Evolutionary conservation across 2,888 invertebrate species (phyloP), one percentile per base, ranked within the genome.

Genomic region (Bhutanitis thaidina): DNA sequence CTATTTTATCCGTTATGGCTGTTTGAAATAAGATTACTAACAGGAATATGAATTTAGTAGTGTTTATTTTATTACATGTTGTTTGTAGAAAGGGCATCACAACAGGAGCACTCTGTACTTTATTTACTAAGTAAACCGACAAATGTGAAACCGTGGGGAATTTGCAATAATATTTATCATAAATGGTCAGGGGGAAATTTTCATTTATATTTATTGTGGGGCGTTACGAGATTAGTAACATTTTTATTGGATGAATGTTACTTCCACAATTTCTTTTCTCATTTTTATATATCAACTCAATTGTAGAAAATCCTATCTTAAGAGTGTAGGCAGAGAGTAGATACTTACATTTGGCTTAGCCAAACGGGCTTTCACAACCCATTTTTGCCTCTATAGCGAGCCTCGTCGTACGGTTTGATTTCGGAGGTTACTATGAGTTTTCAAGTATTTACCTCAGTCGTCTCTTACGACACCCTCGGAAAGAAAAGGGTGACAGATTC

Each of bases 51-150:
- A 74, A 77, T 80, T 69, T 70, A 67, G 63, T 64, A 63, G 55
- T 74, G 67, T 77, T 80, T 77, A 70, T 69, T 74, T 68, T 70
- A 57, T 60, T 52, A 64, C 53, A 56, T 56, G 47, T 54, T 74
- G 66, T 77, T 71, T 77, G 67, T 63, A 58, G 54, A 65, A 61
- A 67, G 71, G 73, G 70, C 57, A 54, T 46, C 57, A 36, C 34
- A 34, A 10, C 34, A 34, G 34, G 34, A 49, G 54, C 51, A 53
- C 37, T 51, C 55, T 53, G 54, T 49, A 49, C 40, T 53, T 57
- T 65, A 57, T 64, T 65, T 64, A 57, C 63, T 62, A 59, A 55
- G 57, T 53, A 52, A 59, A 57, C 61, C 53, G 56, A 56, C 61
- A 62, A 62, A 59, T 54, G 53, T 48, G 57, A 56, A 61, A 59